These are phyloP conservation scores for Odocoileus hemionus DNA, from an alignment of 2,113 vertebrate species.

Conservation along the genomic window DNA sequence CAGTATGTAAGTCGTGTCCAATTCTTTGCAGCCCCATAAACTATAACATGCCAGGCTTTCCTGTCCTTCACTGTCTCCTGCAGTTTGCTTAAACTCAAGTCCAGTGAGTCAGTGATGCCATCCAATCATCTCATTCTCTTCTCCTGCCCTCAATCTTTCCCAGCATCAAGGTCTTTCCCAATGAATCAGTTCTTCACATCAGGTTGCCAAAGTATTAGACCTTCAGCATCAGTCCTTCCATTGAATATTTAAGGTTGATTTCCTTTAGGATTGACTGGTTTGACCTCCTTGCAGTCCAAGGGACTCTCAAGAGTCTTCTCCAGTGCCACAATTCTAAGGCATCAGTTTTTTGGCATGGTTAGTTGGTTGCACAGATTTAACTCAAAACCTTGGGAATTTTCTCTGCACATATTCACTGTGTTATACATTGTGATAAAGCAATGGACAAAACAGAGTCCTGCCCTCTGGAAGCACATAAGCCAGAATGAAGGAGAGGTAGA, in stretches of 20 bases:
- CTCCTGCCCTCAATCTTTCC: neutral
- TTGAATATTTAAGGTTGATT: neutral
- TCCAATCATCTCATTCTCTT: neutral
- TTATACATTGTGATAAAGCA: neutral
- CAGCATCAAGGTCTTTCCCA: neutral
- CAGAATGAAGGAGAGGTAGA: neutral
- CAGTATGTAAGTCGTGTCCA: neutral
- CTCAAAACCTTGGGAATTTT: neutral
- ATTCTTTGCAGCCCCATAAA: neutral
- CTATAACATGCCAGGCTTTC: neutral
- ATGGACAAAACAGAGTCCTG: neutral
- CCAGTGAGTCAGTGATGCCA: neutral
- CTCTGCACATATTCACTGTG: neutral
- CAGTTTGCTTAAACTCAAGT: neutral
- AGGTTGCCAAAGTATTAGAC: neutral
- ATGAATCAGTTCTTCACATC: neutral
- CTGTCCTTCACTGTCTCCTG: neutral
- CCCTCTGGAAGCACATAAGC: neutral
- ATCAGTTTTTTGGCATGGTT: neutral
- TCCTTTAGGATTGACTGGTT: neutral
- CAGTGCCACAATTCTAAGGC: neutral
- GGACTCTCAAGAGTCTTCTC: neutral
- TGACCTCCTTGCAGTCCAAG: neutral
- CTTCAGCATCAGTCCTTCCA: neutral
- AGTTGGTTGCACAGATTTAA: neutral